Evolutionary conservation across 2,797 vertebrate species (phyloP).

Genomic region (Numenius phaeopus): DNA sequence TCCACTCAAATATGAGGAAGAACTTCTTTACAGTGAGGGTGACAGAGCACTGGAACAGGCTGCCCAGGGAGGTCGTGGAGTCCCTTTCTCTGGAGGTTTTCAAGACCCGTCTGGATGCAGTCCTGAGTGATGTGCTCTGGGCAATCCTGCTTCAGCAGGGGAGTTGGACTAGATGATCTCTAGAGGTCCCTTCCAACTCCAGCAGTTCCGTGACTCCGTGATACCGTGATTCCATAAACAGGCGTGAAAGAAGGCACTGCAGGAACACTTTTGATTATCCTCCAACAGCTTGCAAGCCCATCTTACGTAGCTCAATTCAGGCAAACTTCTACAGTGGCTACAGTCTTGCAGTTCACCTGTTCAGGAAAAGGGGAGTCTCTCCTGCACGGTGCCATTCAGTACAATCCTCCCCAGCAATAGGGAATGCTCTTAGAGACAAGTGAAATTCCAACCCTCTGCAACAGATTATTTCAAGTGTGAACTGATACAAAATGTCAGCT

Average conservation of each 20-base stretch:
- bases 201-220: too few species aligned
- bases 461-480: neutral
- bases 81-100: too few species aligned
- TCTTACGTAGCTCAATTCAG: neutral
- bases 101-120: too few species aligned
- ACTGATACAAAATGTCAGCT: neutral
- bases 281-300: neutral
- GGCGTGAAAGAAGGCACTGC: neutral
- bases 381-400: neutral
- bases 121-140: too few species aligned
- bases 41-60: too few species aligned
- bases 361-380: neutral
- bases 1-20: too few species aligned
- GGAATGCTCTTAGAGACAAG: neutral
- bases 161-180: too few species aligned
- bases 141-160: too few species aligned
- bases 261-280: neutral
- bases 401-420: neutral
- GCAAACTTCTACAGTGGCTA: neutral
- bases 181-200: too few species aligned
- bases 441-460: neutral
- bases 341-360: neutral
- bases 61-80: too few species aligned
- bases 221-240: neutral
- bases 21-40: too few species aligned